phyloP scores from a whole-genome alignment of 23 tunicate genomes.

The Diplosoma virens region DNA sequence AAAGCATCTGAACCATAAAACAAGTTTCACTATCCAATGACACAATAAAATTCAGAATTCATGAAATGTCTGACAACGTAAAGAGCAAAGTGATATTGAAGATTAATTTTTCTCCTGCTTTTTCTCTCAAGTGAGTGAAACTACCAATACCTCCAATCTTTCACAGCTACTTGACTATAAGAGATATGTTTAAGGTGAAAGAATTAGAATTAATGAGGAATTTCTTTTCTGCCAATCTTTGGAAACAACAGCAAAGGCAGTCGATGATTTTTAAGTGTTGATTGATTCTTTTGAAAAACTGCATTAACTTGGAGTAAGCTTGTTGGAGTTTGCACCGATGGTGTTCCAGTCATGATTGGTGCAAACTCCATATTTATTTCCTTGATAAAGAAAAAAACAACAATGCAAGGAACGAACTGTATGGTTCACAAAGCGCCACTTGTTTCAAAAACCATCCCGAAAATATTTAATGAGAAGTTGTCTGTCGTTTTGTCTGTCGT shows the following conservation, averaged over 20 bases:
- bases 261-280: constrained; percentile 18
- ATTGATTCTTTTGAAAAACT: constrained; percentile 21
- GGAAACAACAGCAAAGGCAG: constrained; percentile 34
- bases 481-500: constrained; percentile 40
- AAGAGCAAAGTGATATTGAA: constrained; percentile 15
- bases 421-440: constrained; percentile 43
- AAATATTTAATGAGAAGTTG: constrained; percentile 41
- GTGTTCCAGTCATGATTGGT: constrained; percentile 46
- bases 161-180: constrained; percentile 20
- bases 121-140: constrained; percentile 26
- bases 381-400: constrained; percentile 40
- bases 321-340: constrained; percentile 40
- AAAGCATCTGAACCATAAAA: constrained; percentile 22
- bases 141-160: constrained; percentile 26
- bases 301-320: constrained; percentile 16
- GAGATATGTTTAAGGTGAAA: constrained; percentile 16
- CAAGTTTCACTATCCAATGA: constrained; percentile 13
- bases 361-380: constrained; percentile 33
- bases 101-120: neutral
- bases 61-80: constrained; percentile 35
- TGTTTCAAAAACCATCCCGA: constrained; percentile 40
- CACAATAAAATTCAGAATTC: constrained; percentile 30
- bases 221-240: too few species aligned
- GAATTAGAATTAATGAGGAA: neutral
- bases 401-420: constrained; percentile 31